Evolutionary conservation across 2,888 invertebrate genomes (phyloP), one percentile per base, ranked within the genome.

Genomic region (Mimachlamys varia): DNA sequence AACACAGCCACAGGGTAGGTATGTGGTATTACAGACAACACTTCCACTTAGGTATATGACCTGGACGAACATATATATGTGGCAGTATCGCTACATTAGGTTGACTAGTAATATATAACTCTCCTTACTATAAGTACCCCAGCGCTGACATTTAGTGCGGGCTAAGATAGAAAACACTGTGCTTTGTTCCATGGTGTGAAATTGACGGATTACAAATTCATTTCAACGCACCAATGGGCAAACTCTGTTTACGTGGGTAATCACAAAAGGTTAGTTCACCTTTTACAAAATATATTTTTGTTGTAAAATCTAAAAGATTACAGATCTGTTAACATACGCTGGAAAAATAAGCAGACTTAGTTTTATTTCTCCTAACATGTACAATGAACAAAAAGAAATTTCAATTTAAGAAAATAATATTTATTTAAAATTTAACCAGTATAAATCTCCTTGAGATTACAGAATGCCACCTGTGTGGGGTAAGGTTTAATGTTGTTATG

Each of bases 171-270:
- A 33, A 19, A 53, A 53, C 53, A 53, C 53, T 10, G 5, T 53
- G 19, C 17, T 53, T 53, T 53, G 53, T 76, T 76, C 76, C 0
- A 15, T 33, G 33, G 76, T 76, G 76, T 33, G 76, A 76, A 33
- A 27, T 76, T 58, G 58, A 58, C n/a, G 58, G 58, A 58, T 58
- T 58, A 58, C 58, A 58, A 58, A 19, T 58, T 58, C 58, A 58
- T 19, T 58, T n/a, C 7, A 58, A 58, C 22, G n/a, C 33, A 76
- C 33, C 27, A 27, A 76, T 76, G 76, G 76, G 33, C 12, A 22
- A 76, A 33, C 17, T 76, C 33, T 27, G 0, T 76, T 58, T 33
- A 76, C 76, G 33, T 76, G 76, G 76, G 33, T 76, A 76, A 33
- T 76, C 33, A 7, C 27, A 7, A 76, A 76, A 76, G 76, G 76